Base-by-base conservation (phyloP, 1,140 invertebrate genomes). In the Euura saliciscinereae region DNA sequence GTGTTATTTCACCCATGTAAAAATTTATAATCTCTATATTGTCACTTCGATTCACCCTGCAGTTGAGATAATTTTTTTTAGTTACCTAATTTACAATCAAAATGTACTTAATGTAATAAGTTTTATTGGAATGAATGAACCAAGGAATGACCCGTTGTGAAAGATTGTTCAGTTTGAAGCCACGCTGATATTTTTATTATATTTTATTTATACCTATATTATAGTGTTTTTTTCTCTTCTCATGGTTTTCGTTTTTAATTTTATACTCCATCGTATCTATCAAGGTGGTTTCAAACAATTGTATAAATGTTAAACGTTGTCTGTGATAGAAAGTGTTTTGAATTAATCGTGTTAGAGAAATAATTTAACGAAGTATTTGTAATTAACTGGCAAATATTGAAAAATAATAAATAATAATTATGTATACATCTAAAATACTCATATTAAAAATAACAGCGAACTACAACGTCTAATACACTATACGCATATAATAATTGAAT, bases 271-370 rank as follows among this genome's bases (percentile, higher is more conserved):
- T 28, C 28, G 51, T 66, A 28, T 28, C 28, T 65, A 66, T 74
- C 72, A 74, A 73, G 65, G 65, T 72, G 44, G 28, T 44, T 77
- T n/a, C 68, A 44, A 44, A 71, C 7, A 72, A 72, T 76, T 73
- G 71, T 69, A 76, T 75, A 77, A 75, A 76, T 73, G 76, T 77
- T 77, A 73, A 75, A 59, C 51, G 51, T 77, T 77, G 76, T 76
- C 76, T 77, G 76, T 77, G 76, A 77, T 77, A 77, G 74, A 75
- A 75, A 77, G 73, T 77, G 73, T 77, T 76, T 77, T 75, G 76
- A 77, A 77, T 28, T 28, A 28, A 77, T 77, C 75, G 74, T 72
- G 68, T 74, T 69, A 28, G 28, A 28, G 28, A 28, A 28, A 28
- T 28, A 28, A 28, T 28, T 28, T 28, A 28, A 28, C 28, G 28